Evolutionary conservation across 37 sponge, comb jelly and placozoan genomes (phyloP), one percentile per base, ranked within the genome.

Genomic region (Cliona cf. orientalis): DNA sequence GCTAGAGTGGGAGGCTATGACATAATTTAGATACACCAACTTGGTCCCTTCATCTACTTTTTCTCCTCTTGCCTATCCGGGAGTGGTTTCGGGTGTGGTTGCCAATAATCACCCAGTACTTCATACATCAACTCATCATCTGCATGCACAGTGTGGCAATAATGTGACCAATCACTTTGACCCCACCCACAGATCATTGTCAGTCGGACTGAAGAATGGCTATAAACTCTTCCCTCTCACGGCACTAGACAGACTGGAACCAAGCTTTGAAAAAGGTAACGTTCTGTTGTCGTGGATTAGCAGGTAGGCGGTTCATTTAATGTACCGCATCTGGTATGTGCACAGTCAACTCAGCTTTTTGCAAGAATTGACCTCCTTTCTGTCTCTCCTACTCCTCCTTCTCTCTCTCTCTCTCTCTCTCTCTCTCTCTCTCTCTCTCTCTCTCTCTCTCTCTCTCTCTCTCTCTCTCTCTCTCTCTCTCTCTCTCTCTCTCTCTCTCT

Each of bases 161-260:
- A 69, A 69, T 33, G 49, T 38, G 17, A 6, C 5, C 28, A 61
- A 21, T 61, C 53, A 49, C 9, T 25, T 61, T 33, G 76, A 58
- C 61, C 42, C 39, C 22, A 34, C 41, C 79, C 42, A 25, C 37
- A 91, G 92, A 3, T 95, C 93, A 33, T 46, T 95, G 3, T 85
- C 90, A 17, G 96, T 95, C 44, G 96, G 93, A 0, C 86, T 92
- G 23, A 84, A 70, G 34, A 71, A 64, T 60, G 96, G 95, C n/a
- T 95, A 90, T 72, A 89, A 86, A 46, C 90, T 95, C 2, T 92
- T 75, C 55, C 67, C 87, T 29, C 72, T 95, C 3, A 74, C 68
- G 32, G 44, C 69, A 5, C 12, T 68, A 5, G 88, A 87, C 28
- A 39, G 43, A 22, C 69, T 80, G 7, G 82, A 87, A 9, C 82